Conservation (phyloP, 1,140 invertebrate genomes). For the Danaus plexippus region DNA sequence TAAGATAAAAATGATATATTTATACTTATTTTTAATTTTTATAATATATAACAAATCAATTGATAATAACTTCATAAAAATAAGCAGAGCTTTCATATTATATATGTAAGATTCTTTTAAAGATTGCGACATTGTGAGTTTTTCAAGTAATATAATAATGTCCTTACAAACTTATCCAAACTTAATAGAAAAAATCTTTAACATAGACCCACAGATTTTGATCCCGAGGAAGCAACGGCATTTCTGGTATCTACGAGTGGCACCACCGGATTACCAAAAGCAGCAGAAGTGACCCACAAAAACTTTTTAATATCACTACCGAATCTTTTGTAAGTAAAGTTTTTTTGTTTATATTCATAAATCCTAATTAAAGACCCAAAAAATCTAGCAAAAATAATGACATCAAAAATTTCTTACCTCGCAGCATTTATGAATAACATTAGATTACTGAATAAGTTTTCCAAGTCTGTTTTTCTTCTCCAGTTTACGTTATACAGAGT, state of each 20-base stretch:
- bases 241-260: constrained; percentile 52
- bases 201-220: constrained; percentile 38
- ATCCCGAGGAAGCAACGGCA: constrained; percentile 33
- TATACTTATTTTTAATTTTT: too few relatives aligned
- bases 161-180: too few relatives aligned
- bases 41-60: too few relatives aligned
- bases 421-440: neutral
- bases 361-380: neutral
- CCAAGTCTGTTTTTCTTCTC: neutral
- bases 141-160: too few relatives aligned
- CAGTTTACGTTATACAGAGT: constrained; percentile 30
- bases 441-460: neutral
- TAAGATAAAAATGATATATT: constrained; percentile 20
- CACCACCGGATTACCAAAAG: constrained; percentile 51
- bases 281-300: constrained; percentile 46
- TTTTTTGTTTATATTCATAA: neutral
- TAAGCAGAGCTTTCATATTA: too few relatives aligned
- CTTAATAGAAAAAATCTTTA: too few relatives aligned
- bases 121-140: too few relatives aligned
- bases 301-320: constrained; percentile 36
- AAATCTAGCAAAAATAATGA: neutral
- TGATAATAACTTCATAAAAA: too few relatives aligned
- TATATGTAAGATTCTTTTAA: neutral
- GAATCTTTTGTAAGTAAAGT: constrained; percentile 38
- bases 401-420: too few relatives aligned